Evolutionary conservation across 1,140 invertebrate genomes (phyloP), one percentile per base, ranked within the genome.

Genomic region (Laupala kohalensis): DNA sequence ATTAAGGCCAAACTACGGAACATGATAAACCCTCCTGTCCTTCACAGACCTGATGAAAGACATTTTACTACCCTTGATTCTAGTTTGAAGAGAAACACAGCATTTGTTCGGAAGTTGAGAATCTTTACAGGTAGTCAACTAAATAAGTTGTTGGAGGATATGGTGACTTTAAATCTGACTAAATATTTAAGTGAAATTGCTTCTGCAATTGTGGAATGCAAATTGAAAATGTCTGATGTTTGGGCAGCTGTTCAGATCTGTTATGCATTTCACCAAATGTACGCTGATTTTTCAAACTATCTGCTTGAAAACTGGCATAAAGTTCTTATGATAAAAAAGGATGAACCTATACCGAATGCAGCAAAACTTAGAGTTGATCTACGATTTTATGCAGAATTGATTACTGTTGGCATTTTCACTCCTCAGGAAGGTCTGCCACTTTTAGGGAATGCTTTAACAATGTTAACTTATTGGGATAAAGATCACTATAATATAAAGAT

Each of bases 151-250:
- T 80, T 94, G 19, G 96, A 95, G 79, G 97, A 99, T 76, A 89
- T 95, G 81, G 83, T 86, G 26, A 83, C 85, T 9, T 83, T 99
- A 6, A 99, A 99, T 84, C 83, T 99, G 6, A 95, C 94, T 2
- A 98, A 98, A 82, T 99, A 98, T 79, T 89, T 97, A 66, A 94
- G 93, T 25, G 95, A 97, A 84, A 93, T 96, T 72, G 94, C 94
- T 5, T 86, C 91, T 5, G 95, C 95, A 6, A 84, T 99, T 27
- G 89, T 93, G 0, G 96, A 99, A 79, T 91, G 94, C 3, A 95
- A 95, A 80, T 79, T 96, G 0, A 97, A 97, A 83, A 94, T 97
- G 90, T 92, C 90, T 6, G 96, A 99, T 80, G 90, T 98, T 19
- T 80, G 86, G 26, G 88, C 91, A 65, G 93, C 91, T 28, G 86